Evolutionary conservation across 2,797 vertebrate genomes (phyloP), one percentile per base, ranked within the genome.

Genomic region (Helicolenus hilgendorfi): DNA sequence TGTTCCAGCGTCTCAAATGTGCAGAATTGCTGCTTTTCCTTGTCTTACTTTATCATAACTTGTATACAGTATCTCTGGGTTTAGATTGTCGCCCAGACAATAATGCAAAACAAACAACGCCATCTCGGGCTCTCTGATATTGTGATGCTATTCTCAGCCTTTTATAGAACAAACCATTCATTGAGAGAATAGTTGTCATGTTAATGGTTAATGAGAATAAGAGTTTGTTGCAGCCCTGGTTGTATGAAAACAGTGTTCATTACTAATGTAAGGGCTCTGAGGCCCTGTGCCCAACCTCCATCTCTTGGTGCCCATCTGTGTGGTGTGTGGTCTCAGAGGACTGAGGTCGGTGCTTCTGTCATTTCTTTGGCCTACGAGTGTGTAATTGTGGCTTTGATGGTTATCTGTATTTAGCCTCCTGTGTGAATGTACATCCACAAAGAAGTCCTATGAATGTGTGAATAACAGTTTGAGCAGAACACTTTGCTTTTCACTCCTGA

Each of bases 321-420:
- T 65, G 58, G 20, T 45, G 27, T 77, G 72, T 79, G 60, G 38
- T 36, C 27, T 67, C 13, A 26, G 64, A 58, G 38, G n/a, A 56
- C 29, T 58, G 53, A 55, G 29, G 33, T 41, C 49, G 38, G 5
- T 31, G n/a, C 33, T 69, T 18, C n/a, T 38, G 26, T 81, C 65
- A 75, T 72, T 76, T 77, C 29, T 70, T 69, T 77, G 72, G 71
- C 49, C 14, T 49, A 5, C 4, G 0, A 41, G 27, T 79, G 65
- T 86, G 26, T 84, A 62, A 83, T 79, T 2, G n/a, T 65, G 41
- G 55, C 60, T 81, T 68, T 67, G 27, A 72, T 63, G 33, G 62
- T 38, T 79, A 11, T 81, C 67, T 83, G 60, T 67, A 27, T 77
- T 69, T 70, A 67, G 36, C 33, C 13, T 72, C 33, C 14, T 72